These are phyloP conservation scores for human DNA, from an alignment of 2,113 vertebrate species.

Conservation along the genomic window GRCh38 chr1:15514001-15514500, in stretches of 20 bases:
- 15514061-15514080: too few species aligned
- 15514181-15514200: neutral
- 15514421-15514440: rapidly evolving
- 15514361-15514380: rapidly evolving
- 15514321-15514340: neutral
- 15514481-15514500: too few species aligned
- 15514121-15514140: neutral
- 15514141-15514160: too few species aligned
- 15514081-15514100: neutral
- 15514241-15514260: neutral
- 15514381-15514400: neutral
- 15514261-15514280: neutral
- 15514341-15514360: rapidly evolving
- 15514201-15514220: neutral
- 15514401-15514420: neutral
- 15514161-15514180: neutral
- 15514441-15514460: rapidly evolving
- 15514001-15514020: neutral
- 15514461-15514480: neutral
- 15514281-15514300: neutral
- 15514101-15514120: neutral
- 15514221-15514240: neutral
- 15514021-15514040: neutral
- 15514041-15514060: neutral
- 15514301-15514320: neutral